phyloP scores from a whole-genome alignment of 2,113 vertebrate species.

The Neodon shergylaensis region DNA sequence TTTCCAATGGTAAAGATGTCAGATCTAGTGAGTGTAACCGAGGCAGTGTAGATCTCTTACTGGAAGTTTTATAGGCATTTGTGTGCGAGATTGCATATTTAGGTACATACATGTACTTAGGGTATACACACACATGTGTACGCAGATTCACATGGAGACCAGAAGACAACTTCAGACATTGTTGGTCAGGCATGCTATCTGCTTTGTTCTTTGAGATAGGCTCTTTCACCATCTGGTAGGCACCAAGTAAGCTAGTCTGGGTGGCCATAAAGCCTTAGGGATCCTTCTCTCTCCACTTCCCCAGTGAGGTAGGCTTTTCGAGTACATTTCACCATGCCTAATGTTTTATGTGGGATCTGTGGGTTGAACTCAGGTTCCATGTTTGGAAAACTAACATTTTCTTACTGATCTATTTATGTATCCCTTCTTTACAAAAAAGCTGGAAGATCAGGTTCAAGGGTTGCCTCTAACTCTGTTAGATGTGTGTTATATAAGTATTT shows the following conservation, averaged over 20 bases:
- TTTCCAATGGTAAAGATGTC: not conserved
- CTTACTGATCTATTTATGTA: not conserved
- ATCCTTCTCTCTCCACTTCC: not conserved
- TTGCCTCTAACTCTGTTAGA: not conserved
- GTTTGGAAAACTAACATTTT: not conserved
- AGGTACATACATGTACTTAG: not conserved
- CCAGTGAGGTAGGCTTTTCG: no score
- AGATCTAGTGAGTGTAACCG: not conserved
- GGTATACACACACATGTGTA: not conserved
- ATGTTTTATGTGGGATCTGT: not conserved
- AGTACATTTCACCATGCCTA: not conserved
- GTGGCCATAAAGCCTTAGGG: no score
- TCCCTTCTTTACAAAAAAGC: not conserved
- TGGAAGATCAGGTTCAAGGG: conserved; percentile 15
- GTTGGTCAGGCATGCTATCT: no score
- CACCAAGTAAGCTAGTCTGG: not conserved
- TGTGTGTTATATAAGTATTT: not conserved
- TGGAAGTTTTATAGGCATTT: not conserved
- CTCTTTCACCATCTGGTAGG: not conserved
- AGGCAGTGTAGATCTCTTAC: not conserved
- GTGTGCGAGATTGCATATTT: not conserved
- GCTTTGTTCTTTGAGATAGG: not conserved
- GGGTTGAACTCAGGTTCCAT: not conserved
- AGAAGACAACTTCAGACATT: not conserved
- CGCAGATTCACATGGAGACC: no score